Conservation (phyloP, 1,140 invertebrate genomes). For the Diabrotica undecimpunctata region DNA sequence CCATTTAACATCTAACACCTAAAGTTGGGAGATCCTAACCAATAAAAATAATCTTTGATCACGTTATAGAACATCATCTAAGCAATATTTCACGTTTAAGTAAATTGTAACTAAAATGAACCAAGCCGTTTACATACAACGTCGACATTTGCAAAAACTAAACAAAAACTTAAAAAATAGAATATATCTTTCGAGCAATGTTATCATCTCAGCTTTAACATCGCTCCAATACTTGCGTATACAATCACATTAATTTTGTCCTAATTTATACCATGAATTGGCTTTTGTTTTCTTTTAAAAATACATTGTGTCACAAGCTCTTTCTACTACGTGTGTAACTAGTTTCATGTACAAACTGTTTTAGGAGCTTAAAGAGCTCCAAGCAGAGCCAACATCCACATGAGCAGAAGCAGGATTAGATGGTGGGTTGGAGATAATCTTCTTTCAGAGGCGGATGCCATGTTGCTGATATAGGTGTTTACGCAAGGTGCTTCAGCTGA, state of each 20-base stretch:
- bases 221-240: conserved; percentile 7
- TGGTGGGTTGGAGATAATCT: conserved; percentile 13
- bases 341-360: neutral
- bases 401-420: conserved; percentile 16
- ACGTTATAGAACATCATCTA: neutral
- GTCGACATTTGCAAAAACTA: no score
- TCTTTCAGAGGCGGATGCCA: conserved; percentile 27
- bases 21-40: neutral
- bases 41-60: neutral
- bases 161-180: neutral
- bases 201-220: neutral
- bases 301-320: conserved; percentile 16
- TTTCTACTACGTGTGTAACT: conserved; percentile 12
- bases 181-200: neutral
- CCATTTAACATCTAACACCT: neutral
- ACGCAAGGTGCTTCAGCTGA: conserved; percentile 37
- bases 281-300: neutral
- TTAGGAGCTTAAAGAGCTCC: conserved; percentile 16
- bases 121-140: neutral
- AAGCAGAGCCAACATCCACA: conserved; percentile 12
- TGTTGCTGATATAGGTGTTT: conserved; percentile 40
- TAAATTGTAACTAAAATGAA: neutral
- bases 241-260: conserved; percentile 3
- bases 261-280: neutral
- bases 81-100: no score